Base-by-base conservation (phyloP, 1,140 invertebrate species). In the Drosophila mayri region DNA sequence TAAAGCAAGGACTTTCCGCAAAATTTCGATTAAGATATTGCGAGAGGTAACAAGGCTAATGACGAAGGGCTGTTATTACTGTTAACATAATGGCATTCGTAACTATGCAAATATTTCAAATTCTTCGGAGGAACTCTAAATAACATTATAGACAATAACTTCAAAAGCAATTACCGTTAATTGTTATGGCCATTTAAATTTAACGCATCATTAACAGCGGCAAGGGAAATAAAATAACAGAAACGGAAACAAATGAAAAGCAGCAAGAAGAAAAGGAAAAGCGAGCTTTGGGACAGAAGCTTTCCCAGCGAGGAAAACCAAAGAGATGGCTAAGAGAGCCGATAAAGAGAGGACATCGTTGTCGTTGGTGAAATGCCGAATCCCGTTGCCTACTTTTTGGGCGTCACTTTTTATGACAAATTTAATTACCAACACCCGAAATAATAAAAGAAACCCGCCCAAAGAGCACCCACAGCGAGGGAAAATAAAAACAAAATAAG, bases 151-250 rank as follows among this genome's bases (percentile, higher is more conserved):
- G 77, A 81, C 81, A 90, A 90, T 90, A 90, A 90, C 75, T 90
- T 90, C 25, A 85, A 81, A 72, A 63, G 71, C 81, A 81, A 90
- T 90, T 90, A 90, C 68, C 85, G 66, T 90, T 90, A 90, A 90
- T 90, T 85, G 85, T 90, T 81, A 90, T 90, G 52, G 81, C 85
- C 85, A 88, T 88, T 88, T 88, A 88, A 88, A 88, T 88, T 90
- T 90, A 88, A 88, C 85, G 85, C 85, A 90, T 90, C 85, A 88
- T 88, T 88, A 88, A 88, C 81, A 76, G 40, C 52, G 37, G 8
- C 59, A 60, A 44, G 38, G 44, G 73, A 74, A 73, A 68, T 49
- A 67, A 41, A 66, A 58, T 43, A 79, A 58, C 43, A 64, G 32
- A 50, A 28, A 9, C 30, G 14, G 25, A 46, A 38, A 16, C 25